Conservation (phyloP, 2,797 vertebrate species). For the Periparus ater region DNA sequence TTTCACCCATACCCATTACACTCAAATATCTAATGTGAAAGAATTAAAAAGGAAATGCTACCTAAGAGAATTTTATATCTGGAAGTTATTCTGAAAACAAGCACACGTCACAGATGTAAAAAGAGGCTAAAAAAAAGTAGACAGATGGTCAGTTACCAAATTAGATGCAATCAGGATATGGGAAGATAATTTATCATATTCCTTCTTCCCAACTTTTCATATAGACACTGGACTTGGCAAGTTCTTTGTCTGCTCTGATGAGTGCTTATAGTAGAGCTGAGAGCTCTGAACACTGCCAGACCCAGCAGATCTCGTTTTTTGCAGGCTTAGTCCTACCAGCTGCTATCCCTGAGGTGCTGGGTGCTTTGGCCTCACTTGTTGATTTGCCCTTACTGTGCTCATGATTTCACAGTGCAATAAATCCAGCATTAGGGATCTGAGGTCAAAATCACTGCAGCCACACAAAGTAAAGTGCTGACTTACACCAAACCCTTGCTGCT, state of each 20-base stretch:
- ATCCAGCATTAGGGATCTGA: background rate
- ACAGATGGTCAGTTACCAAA: slow-evolving; percentile 32
- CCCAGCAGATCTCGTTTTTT: background rate
- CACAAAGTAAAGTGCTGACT: slow-evolving; percentile 1
- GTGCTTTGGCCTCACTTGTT: background rate
- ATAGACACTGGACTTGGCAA: background rate
- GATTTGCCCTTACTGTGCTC: background rate
- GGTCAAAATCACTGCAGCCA: background rate
- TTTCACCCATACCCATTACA: background rate
- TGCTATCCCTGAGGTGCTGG: background rate
- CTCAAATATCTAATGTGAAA: background rate
- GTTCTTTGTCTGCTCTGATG: background rate
- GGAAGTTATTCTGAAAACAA: slow-evolving; percentile 26
- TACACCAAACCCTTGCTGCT: background rate
- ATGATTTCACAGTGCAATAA: background rate
- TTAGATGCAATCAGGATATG: slow-evolving; percentile 7
- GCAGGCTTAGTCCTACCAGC: background rate
- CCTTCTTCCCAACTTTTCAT: background rate
- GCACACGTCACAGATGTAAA: background rate
- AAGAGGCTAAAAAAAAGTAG: background rate
- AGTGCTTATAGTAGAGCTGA: background rate
- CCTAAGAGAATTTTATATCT: slow-evolving; percentile 5
- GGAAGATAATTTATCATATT: background rate
- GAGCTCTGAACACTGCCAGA: background rate
- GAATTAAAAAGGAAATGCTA: background rate